Evolutionary conservation across 2,797 vertebrate genomes (phyloP), one percentile per base, ranked within the genome.

Genomic region (Antrozous pallidus): DNA sequence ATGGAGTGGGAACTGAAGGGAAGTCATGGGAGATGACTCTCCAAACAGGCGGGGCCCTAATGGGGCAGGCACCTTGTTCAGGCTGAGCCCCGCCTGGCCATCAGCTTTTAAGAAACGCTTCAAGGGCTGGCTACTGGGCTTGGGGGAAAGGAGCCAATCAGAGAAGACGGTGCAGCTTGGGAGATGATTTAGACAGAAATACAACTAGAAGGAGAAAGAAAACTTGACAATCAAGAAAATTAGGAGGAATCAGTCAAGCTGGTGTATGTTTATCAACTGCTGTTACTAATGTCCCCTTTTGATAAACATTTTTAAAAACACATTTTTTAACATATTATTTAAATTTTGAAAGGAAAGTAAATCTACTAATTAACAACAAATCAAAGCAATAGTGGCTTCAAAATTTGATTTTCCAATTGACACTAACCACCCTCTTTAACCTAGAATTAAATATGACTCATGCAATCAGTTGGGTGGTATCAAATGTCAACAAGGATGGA

Each of bases 11-110:
- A 74, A 36, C 16, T 71, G 40, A 71, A 92, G 36, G 45, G 5
- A 87, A 91, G 96, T 96, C 96, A 96, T 90, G 92, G 93, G 96
- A 95, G 96, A 91, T 77, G 91, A 75, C 89, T 85, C 83, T 94
- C 56, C 85, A 79, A 90, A 51, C 67, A 94, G 84, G 94, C 31
- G 90, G 73, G 45, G 17, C 75, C 42, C 93, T n/a, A 47, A 61
- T 28, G 45, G 36, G 93, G 74, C 56, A 91, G 88, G 51, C 79
- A 82, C 85, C 75, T 85, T 36, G 75, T 51, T 26, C 56, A 88
- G 54, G 82, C 40, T 33, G 8, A 73, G 24, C 78, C 54, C 75
- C 49, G 38, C 33, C 6, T n/a, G 26, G 26, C 38, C 36, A 80
- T 8, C 24, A 51, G 67, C 77, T 51, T 89, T 92, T 69, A 36